A percentile compares a stretch with the other conserved stretches of the same genome.
Conservation (phyloP, 2,888 invertebrate species). For the Hermaeophaga mercurialis region DNA sequence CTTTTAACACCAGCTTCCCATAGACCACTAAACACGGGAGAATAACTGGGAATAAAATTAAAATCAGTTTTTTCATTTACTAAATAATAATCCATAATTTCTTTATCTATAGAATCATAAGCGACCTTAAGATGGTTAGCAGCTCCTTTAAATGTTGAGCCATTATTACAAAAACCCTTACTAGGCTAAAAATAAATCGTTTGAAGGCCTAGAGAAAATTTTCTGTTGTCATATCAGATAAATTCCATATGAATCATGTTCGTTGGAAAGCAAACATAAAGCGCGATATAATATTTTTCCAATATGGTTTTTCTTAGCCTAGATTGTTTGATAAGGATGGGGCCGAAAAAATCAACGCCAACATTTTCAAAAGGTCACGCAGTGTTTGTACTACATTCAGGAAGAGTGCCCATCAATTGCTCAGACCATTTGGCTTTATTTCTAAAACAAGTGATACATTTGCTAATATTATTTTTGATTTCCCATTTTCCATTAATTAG, state of each 20-base stretch:
- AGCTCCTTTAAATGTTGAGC: constrained; percentile 6
- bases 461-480: constrained; percentile 23
- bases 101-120: neutral
- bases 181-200: neutral
- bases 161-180: constrained; percentile 4
- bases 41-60: neutral
- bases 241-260: constrained; percentile 3
- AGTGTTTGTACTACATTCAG: constrained; percentile 5
- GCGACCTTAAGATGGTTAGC: constrained; percentile 17
- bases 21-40: too few relatives aligned
- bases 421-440: too few relatives aligned
- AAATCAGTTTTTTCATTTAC: constrained; percentile 8
- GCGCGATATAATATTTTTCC: neutral
- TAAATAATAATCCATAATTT: neutral
- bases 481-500: constrained; percentile 17
- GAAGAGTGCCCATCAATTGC: constrained; percentile 19
- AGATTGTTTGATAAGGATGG: constrained; percentile 29
- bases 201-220: neutral
- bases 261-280: neutral
- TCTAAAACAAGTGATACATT: constrained; percentile 27
- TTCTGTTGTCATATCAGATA: constrained; percentile 4
- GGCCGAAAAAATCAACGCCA: constrained; percentile 26
- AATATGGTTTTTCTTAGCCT: constrained; percentile 13
- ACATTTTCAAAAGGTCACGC: constrained; percentile 17
- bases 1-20: too few relatives aligned